phyloP scores from a whole-genome alignment of 35 echinoderm and acorn worm species.

The Antedon bifida region DNA sequence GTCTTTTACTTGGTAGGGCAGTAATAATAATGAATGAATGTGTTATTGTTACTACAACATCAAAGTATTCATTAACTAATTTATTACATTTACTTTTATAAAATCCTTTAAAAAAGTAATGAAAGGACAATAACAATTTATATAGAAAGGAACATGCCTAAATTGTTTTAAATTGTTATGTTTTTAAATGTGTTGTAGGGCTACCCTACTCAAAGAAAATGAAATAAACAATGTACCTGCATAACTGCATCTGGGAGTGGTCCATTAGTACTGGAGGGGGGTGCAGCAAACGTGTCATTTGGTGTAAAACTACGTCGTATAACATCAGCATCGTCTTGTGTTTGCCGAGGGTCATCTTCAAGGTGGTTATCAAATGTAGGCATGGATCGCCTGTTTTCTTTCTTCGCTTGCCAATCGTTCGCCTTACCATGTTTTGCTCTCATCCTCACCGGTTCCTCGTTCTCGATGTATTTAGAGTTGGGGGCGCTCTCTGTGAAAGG shows the following conservation, averaged over 20 bases:
- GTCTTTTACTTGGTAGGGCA: too few relatives aligned
- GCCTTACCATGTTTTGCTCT: conserved; percentile 13
- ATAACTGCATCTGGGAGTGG: conserved; percentile 17
- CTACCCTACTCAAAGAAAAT: too few relatives aligned
- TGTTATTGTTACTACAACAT: too few relatives aligned
- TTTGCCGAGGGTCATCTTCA: not conserved
- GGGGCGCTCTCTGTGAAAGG: not conserved
- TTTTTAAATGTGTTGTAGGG: not conserved
- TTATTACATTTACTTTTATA: too few relatives aligned
- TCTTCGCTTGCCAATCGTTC: conserved; percentile 55
- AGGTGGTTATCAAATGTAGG: conserved; percentile 21
- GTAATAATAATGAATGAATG: too few relatives aligned
- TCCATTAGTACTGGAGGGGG: conserved; percentile 17
- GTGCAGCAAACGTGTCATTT: not conserved
- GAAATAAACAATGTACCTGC: conserved; percentile 18
- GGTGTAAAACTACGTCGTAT: not conserved
- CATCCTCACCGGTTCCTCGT: conserved; percentile 1
- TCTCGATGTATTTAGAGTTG: not conserved
- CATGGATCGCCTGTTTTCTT: conserved; percentile 58
- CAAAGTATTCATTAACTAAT: too few relatives aligned
- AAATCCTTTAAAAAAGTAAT: too few relatives aligned
- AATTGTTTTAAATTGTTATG: too few relatives aligned
- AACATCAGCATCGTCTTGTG: not conserved
- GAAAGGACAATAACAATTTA: too few relatives aligned
- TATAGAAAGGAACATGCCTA: too few relatives aligned